Conservation (phyloP, 2,797 vertebrate genomes). For the Scleropages formosus region DNA sequence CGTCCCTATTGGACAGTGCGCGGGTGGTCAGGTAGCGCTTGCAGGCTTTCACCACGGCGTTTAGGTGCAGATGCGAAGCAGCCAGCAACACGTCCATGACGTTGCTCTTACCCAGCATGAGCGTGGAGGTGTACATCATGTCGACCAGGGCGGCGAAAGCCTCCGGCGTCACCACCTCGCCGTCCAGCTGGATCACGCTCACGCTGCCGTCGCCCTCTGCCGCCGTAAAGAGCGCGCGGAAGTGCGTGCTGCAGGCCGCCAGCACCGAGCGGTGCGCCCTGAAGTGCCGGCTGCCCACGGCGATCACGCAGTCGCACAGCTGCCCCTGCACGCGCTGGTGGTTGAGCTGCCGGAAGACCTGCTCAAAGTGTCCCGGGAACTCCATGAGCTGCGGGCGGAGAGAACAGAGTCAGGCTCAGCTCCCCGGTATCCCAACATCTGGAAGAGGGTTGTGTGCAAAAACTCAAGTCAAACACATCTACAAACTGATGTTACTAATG, state of each 20-base stretch:
- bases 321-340: conserved; percentile 93
- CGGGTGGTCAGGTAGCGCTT: conserved; percentile 96
- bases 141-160: conserved; percentile 94
- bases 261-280: conserved; percentile 94
- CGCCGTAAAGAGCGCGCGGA: conserved; percentile 91
- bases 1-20: conserved; percentile 82
- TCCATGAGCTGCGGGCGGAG: conserved; percentile 93
- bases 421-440: no score
- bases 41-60: conserved; percentile 95
- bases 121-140: conserved; percentile 98
- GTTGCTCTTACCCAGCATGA: conserved; percentile 96
- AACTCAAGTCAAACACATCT: no score
- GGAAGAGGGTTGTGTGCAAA: no score
- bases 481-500: no score
- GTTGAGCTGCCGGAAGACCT: conserved; percentile 96
- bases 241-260: conserved; percentile 95
- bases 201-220: conserved; percentile 88
- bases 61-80: conserved; percentile 93
- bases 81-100: conserved; percentile 96
- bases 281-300: conserved; percentile 91
- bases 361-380: conserved; percentile 97
- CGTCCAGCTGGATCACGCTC: conserved; percentile 97
- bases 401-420: no score
- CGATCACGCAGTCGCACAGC: conserved; percentile 93
- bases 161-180: conserved; percentile 94